Evolutionary conservation across 92 coral and sea anemone genomes (phyloP), one percentile per base, ranked within the genome.

Genomic region (Galaxea fascicularis): DNA sequence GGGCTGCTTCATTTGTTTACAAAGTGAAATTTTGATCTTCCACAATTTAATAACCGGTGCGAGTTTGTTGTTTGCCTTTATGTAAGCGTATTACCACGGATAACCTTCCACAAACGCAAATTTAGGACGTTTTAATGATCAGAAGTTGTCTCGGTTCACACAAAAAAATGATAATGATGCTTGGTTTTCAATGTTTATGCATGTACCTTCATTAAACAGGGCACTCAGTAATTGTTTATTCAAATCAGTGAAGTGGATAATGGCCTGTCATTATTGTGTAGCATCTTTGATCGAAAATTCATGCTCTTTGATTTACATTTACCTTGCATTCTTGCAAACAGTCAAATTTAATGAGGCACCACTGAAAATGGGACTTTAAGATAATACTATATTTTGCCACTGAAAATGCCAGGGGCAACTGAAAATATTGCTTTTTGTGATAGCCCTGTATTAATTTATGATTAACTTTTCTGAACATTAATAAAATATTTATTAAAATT

Each of bases 1-100:
- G n/a, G n/a, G n/a, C n/a, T n/a, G n/a, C n/a, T n/a, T n/a, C n/a
- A 24, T 79, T 67, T 79, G 75, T 79, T 66, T 35, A 51, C 75
- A 49, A 18, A 20, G 49, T n/a, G 83, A 78, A 35, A 79, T 65
- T 17, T 51, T 79, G 74, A 79, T 79, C 63, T 65, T 79, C 28
- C 63, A 17, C 49, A 65, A 51, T 79, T 45, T 29, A n/a, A 79
- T 79, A 71, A 49, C 66, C 29, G n/a, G 73, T 28, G 28, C n/a
- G 11, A 25, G 35, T 45, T 46, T 59, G 54, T 66, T 18, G 51
- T 66, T 67, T 79, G 63, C 64, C 30, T 52, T 66, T 11, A 30
- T 47, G 74, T 52, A 79, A 65, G 51, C 75, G 53, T 31, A 45
- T 30, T 52, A 26, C 20, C 18, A n/a, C 58, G 72, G 21, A 64